Conservation (phyloP, 2,888 invertebrate genomes). For the Clunio marinus region DNA sequence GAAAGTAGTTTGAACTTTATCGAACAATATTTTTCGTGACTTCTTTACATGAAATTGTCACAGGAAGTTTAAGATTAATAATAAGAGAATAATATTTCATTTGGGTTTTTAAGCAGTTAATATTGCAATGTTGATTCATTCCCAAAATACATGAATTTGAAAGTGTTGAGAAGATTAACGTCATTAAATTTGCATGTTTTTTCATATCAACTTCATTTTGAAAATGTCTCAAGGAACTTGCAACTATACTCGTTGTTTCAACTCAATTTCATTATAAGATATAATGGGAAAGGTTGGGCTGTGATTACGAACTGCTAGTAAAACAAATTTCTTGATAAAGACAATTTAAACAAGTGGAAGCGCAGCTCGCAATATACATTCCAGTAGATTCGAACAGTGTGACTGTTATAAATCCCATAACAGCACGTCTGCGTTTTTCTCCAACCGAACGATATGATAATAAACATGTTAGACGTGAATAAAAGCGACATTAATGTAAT, state of each 20-base stretch:
- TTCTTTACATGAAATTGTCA: too few relatives aligned
- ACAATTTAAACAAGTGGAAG: not conserved
- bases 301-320: slow-evolving; percentile 21
- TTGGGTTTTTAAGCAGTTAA: too few relatives aligned
- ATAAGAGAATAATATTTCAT: too few relatives aligned
- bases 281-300: slow-evolving; percentile 24
- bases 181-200: too few relatives aligned
- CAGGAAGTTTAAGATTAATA: too few relatives aligned
- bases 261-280: not conserved
- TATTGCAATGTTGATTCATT: too few relatives aligned
- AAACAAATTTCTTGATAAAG: not conserved
- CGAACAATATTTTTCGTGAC: too few relatives aligned
- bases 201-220: too few relatives aligned
- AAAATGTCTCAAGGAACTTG: too few relatives aligned
- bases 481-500: slow-evolving; percentile 36
- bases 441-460: slow-evolving; percentile 22
- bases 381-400: not conserved
- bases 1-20: slow-evolving; percentile 10
- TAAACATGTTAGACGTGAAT: slow-evolving; percentile 39
- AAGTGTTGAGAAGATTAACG: too few relatives aligned
- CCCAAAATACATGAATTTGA: too few relatives aligned
- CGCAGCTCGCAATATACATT: not conserved
- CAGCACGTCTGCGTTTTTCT: slow-evolving; percentile 32
- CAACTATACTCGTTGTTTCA: too few relatives aligned
- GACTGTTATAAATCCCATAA: slow-evolving; percentile 30